Conservation (phyloP, 1,140 invertebrate genomes). For the Parapsyche elsis region DNA sequence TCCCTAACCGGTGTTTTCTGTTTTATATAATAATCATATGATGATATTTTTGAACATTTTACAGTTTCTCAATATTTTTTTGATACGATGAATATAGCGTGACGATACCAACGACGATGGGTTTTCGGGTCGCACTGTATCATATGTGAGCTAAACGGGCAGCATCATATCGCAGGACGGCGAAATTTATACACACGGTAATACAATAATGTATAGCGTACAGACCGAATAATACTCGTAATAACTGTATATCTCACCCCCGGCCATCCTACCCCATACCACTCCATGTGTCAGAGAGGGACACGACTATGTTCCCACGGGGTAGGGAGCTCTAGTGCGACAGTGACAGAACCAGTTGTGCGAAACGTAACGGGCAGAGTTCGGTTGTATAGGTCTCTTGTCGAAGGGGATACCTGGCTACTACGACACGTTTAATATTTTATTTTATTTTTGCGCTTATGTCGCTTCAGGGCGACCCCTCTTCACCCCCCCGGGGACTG, state of each 20-base stretch:
- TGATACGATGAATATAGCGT: no score
- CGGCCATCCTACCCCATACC: not conserved
- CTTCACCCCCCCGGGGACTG: no score
- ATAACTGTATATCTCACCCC: constrained; percentile 50
- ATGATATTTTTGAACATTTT: no score
- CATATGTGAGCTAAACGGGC: constrained; percentile 30
- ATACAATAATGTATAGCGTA: constrained; percentile 52
- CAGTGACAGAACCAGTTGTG: not conserved
- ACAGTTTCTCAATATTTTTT: no score
- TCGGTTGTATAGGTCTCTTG: constrained; percentile 41
- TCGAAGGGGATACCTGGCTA: constrained; percentile 36
- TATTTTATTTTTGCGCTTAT: constrained; percentile 16
- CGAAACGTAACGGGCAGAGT: not conserved
- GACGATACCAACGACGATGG: not conserved
- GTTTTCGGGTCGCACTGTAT: constrained; percentile 3
- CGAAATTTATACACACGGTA: constrained; percentile 52
- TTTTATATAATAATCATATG: no score
- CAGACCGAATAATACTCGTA: constrained; percentile 55
- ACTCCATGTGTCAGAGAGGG: constrained; percentile 7
- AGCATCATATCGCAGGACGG: constrained; percentile 23
- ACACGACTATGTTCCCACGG: constrained; percentile 13
- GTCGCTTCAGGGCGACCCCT: not conserved
- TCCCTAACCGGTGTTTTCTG: no score
- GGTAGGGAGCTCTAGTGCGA: constrained; percentile 18
- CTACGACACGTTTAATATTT: constrained; percentile 4